Evolutionary conservation across 1,140 invertebrate genomes (phyloP).

Genomic region (Ceratina australensis): DNA sequence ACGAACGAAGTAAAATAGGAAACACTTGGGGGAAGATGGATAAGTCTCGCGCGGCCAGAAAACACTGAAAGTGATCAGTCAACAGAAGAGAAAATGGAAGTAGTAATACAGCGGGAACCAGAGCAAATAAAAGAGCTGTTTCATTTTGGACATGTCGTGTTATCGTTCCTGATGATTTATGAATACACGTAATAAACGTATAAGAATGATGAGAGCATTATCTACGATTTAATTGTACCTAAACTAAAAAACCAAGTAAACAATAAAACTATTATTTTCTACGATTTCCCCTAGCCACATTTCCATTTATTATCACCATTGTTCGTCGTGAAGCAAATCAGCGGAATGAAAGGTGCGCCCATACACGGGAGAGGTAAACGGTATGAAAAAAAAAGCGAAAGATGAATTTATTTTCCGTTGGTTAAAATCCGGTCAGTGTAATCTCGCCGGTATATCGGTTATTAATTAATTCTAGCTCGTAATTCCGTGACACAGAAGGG

Average conservation of each 20-base stretch:
- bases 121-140: background rate
- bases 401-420: background rate
- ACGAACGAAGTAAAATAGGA: background rate
- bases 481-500: constrained; percentile 26
- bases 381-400: background rate
- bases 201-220: too few species aligned
- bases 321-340: background rate
- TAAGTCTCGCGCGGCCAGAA: background rate
- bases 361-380: background rate
- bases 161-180: background rate
- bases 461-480: constrained; percentile 40
- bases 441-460: constrained; percentile 27
- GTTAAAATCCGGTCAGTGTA: background rate
- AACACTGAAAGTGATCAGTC: constrained; percentile 12
- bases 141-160: background rate
- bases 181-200: background rate
- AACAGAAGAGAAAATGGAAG: background rate
- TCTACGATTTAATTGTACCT: background rate
- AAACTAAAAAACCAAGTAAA: background rate
- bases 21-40: background rate
- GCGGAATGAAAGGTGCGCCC: background rate
- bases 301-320: background rate
- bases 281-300: background rate
- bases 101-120: background rate
- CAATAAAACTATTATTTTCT: background rate